Conservation (phyloP, 2,888 invertebrate species). For the Sinelater perroti region DNA sequence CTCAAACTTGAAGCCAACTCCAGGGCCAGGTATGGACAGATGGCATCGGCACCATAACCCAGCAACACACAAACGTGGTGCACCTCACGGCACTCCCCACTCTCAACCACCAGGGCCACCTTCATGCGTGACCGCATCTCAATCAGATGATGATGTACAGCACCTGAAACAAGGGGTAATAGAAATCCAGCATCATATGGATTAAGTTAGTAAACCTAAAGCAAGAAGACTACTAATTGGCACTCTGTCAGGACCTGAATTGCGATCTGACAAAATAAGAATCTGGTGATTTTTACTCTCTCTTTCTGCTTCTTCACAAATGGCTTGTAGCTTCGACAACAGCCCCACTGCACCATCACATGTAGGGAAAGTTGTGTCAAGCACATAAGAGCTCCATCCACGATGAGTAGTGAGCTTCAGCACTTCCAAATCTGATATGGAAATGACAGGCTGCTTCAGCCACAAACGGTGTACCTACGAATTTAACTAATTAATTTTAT, state of each 20-base stretch:
- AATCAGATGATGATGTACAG: constrained; percentile 95
- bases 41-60: constrained; percentile 96
- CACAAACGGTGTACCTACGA: constrained; percentile 80
- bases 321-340: constrained; percentile 77
- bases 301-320: constrained; percentile 81
- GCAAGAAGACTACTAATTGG: constrained; percentile 86
- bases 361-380: constrained; percentile 86
- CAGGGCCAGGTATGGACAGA: constrained; percentile 96
- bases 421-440: constrained; percentile 88
- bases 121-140: constrained; percentile 96
- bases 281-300: constrained; percentile 78
- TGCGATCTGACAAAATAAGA: constrained; percentile 85
- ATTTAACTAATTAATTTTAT: background rate
- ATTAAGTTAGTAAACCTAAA: constrained; percentile 62
- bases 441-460: constrained; percentile 93
- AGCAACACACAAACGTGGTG: constrained; percentile 96
- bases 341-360: constrained; percentile 79
- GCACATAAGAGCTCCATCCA: constrained; percentile 85
- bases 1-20: constrained; percentile 90
- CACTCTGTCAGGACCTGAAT: constrained; percentile 69
- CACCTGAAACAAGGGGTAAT: constrained; percentile 63
- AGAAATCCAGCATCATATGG: background rate
- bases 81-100: constrained; percentile 94
- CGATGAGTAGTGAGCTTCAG: constrained; percentile 84
- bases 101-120: constrained; percentile 93